Base-by-base conservation (phyloP, 2,888 invertebrate species). In the Athalia circularis region DNA sequence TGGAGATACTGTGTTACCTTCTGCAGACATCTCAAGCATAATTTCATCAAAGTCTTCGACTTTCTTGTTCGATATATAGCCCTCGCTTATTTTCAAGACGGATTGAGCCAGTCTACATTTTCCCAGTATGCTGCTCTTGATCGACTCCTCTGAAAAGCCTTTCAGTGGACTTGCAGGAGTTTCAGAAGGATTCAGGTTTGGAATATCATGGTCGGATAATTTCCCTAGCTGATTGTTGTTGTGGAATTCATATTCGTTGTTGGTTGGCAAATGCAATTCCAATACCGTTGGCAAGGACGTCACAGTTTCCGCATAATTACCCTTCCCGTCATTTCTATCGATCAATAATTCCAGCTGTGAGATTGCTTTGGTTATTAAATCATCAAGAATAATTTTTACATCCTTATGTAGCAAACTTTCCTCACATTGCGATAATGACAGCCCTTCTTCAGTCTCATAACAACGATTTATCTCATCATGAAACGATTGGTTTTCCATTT, bases 161-260 rank as follows among this genome's bases (percentile, higher is more conserved):
- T 85, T 86, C 15, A 86, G 84, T 0, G 86, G 85, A 65, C 84
- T 85, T 0, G 78, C 81, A 0, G 79, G 54, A 68, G 84, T 80
- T 45, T 77, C 43, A 7, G 80, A 81, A 8, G 83, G 80, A 0
- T 78, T 68, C 8, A 78, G 43, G 50, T 52, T 52, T 50, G 5
- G n/a, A 4, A 29, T 50, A 47, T 4, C 54, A 47, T 52, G 5
- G 0, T 59, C 57, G 7, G 5, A 52, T 3, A 13, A 8, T 72
- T 59, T 59, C 47, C 6, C 5, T 29, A 29, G 29, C 29, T 29
- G 29, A 29, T 29, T 29, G 29, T 29, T 29, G 29, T 29, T 1
- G 29, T 1, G 29, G 3, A 8, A 43, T 5, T 54, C 29, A 5
- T 29, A 6, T 68, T 43, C 68, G 9, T 65, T 13, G 11, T 52